Evolutionary conservation across 1,140 invertebrate species (phyloP).

Genomic region (Eciton burchellii): DNA sequence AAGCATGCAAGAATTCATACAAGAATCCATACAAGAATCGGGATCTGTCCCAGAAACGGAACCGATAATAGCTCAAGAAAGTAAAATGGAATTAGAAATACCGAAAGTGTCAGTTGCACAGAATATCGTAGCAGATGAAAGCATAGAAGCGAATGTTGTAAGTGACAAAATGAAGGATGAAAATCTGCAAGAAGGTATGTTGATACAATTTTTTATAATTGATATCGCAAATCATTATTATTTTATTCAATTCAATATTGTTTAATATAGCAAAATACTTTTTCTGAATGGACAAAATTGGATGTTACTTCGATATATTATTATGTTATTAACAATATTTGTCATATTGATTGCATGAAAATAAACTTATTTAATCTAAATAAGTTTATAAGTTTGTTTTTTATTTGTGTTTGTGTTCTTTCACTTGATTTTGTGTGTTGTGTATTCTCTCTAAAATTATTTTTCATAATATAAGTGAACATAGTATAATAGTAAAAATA

Average conservation of each 20-base stretch:
- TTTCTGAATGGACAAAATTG: neutral
- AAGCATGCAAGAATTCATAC: slow-evolving; percentile 35
- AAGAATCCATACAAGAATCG: slow-evolving; percentile 24
- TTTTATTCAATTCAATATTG: slow-evolving; percentile 16
- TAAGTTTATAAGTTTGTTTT: neutral
- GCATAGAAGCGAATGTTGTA: slow-evolving; percentile 65
- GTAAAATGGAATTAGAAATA: slow-evolving; percentile 54
- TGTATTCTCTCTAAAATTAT: neutral
- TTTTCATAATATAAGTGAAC: neutral
- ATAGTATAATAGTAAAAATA: too few relatives aligned
- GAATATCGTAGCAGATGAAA: slow-evolving; percentile 7
- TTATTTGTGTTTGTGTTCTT: slow-evolving; percentile 18
- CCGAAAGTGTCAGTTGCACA: slow-evolving; percentile 49
- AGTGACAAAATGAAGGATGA: slow-evolving; percentile 68
- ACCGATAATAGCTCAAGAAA: slow-evolving; percentile 54
- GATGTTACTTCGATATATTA: neutral
- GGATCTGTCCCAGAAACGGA: slow-evolving; percentile 55
- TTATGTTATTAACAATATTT: slow-evolving; percentile 38
- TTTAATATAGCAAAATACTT: neutral
- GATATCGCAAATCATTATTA: slow-evolving; percentile 6
- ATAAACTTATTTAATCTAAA: slow-evolving; percentile 38
- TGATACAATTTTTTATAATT: slow-evolving; percentile 16
- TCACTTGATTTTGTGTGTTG: too few relatives aligned
- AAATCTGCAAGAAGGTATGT: slow-evolving; percentile 69
- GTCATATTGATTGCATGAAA: slow-evolving; percentile 19